Evolutionary conservation across 1,140 invertebrate species (phyloP).

Genomic region (Penaeus indicus): DNA sequence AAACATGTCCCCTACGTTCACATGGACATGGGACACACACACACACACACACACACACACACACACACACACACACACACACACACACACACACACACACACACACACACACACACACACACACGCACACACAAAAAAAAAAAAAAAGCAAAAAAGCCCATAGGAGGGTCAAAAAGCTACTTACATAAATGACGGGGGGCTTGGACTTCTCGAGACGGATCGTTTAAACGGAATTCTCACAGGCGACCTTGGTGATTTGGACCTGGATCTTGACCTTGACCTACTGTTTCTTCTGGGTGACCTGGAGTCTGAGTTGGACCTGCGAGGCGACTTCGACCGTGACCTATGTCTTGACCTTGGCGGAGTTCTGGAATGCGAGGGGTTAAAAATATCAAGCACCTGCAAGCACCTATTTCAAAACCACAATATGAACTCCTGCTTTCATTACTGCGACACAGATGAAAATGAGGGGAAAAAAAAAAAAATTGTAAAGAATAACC

Average conservation of each 20-base stretch:
- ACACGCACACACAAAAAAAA: not conserved
- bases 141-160: conserved; percentile 33
- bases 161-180: conserved; percentile 49
- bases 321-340: conserved; percentile 42
- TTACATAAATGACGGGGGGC: conserved; percentile 60
- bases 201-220: conserved; percentile 54
- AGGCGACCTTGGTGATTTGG: conserved; percentile 58
- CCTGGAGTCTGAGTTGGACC: conserved; percentile 9
- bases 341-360: conserved; percentile 63
- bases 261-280: conserved; percentile 51
- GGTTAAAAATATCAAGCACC: not conserved
- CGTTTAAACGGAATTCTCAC: conserved; percentile 54
- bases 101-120: too few relatives aligned
- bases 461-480: not conserved
- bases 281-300: conserved; percentile 18
- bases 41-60: too few relatives aligned
- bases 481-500: too few relatives aligned
- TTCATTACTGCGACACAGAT: too few relatives aligned
- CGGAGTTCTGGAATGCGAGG: conserved; percentile 33
- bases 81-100: too few relatives aligned
- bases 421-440: too few relatives aligned
- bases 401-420: too few relatives aligned
- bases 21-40: too few relatives aligned
- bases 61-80: too few relatives aligned
- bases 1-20: too few relatives aligned